Evolutionary conservation across 2,888 invertebrate species (phyloP).

Genomic region (Agonum fuliginosum): DNA sequence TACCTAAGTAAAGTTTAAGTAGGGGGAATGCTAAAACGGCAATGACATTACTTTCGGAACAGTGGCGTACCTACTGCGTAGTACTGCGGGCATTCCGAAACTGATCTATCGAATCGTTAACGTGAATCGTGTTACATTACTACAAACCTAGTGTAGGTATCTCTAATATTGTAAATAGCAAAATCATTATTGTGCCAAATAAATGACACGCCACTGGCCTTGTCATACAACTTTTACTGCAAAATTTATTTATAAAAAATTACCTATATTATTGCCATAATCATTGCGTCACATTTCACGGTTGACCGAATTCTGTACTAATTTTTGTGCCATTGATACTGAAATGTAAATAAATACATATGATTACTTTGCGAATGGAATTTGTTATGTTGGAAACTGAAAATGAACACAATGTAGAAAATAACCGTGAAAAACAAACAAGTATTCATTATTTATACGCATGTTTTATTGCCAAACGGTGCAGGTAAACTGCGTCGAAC

Average conservation of each 20-base stretch:
- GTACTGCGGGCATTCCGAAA: conserved; percentile 41
- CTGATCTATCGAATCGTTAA: conserved; percentile 13
- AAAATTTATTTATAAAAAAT: conserved; percentile 55
- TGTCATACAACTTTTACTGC: conserved; percentile 58
- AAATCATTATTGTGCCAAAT: conserved; percentile 58
- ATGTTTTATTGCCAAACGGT: conserved; percentile 44
- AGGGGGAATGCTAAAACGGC: conserved; percentile 23
- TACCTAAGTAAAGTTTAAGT: background rate
- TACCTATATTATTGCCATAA: conserved; percentile 57
- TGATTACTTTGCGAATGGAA: conserved; percentile 12
- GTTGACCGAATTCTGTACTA: conserved; percentile 53
- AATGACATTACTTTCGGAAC: conserved; percentile 42
- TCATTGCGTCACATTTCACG: conserved; percentile 56
- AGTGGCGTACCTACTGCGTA: no score
- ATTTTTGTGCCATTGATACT: conserved; percentile 55
- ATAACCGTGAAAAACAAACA: conserved; percentile 46
- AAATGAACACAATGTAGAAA: conserved; percentile 18
- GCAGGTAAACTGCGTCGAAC: conserved; percentile 47
- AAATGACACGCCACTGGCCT: conserved; percentile 59
- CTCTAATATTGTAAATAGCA: conserved; percentile 54
- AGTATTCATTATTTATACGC: conserved; percentile 49
- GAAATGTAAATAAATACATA: conserved; percentile 51
- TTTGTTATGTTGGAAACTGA: conserved; percentile 27
- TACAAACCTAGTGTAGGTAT: conserved; percentile 47
- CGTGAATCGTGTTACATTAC: conserved; percentile 31